Evolutionary conservation across 2,113 vertebrate species (phyloP), one percentile per base, ranked within the genome.

Genomic region (Periophthalmodon schlosseri): DNA sequence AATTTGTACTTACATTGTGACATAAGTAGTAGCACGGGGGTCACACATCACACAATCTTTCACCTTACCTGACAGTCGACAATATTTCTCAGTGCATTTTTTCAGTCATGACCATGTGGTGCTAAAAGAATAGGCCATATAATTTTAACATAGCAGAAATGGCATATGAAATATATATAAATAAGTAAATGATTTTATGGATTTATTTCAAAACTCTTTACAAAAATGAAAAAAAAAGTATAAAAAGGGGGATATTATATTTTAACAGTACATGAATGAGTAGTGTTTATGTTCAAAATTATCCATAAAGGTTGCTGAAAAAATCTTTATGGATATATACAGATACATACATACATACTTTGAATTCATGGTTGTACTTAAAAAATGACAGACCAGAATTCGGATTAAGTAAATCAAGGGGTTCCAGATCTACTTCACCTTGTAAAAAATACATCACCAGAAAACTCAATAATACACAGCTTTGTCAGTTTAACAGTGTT

Each of bases 401-500:
- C 7, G 2, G 52, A n/a, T 21, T 10, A 56, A 56, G n/a, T 56
- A 56, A 56, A 56, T 56, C 52, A 56, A 56, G 9, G 1, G 20
- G 52, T 21, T 60, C 21, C 57, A 60, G 23, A 60, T 3, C 23
- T 24, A 24, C 23, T 18, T 54, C 6, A 23, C 14, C 33, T 34
- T 12, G 10, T 23, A 24, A 60, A 60, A 58, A 28, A 60, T 28
- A 28, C 13, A 23, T 60, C 23, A 14, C 12, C 10, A 60, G 20
- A 33, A 34, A 61, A 61, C 70, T 76, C 80, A 65, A 72, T 24
- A 78, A 79, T 11, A 69, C 54, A 74, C 18, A 21, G 36, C 58
- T 61, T 60, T 78, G 23, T 69, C 76, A 69, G 57, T 52, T 69
- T 9, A 60, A 79, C 70, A n/a, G 74, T 69, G 69, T 70, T 75